Conservation (phyloP, 2,888 invertebrate genomes). For the Psylliodes chrysocephalus region DNA sequence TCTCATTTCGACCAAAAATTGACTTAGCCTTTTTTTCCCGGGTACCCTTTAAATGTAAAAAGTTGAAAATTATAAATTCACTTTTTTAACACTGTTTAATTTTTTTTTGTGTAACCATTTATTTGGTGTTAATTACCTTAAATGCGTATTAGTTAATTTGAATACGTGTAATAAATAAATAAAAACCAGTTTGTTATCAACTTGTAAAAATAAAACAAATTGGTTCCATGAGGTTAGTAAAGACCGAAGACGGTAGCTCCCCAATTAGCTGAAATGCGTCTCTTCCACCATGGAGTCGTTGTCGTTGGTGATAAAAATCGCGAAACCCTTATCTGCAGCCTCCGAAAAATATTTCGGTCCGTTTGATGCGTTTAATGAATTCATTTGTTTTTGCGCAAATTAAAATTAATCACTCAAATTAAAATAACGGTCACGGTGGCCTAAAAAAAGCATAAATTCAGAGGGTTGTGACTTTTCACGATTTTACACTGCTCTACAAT, state of each 20-base stretch:
- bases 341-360: conserved; percentile 43
- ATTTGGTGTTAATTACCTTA: too few species aligned
- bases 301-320: conserved; percentile 28
- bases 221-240: background rate
- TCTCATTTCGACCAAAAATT: too few species aligned
- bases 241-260: conserved; percentile 21
- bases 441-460: conserved; percentile 28
- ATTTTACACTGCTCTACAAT: conserved; percentile 6
- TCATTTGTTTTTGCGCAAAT: conserved; percentile 56
- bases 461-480: conserved; percentile 1
- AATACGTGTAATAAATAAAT: background rate
- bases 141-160: too few species aligned
- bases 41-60: too few species aligned
- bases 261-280: conserved; percentile 31
- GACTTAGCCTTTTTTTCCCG: too few species aligned
- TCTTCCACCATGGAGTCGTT: conserved; percentile 8
- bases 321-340: conserved; percentile 24
- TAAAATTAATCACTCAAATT: conserved; percentile 55
- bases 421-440: conserved; percentile 46
- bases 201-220: conserved; percentile 14
- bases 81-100: too few species aligned
- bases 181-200: background rate
- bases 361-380: conserved; percentile 55
- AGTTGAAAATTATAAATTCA: too few species aligned
- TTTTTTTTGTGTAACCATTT: too few species aligned